Conservation (phyloP, 2,797 vertebrate genomes). For the Propithecus deckenii region DNA sequence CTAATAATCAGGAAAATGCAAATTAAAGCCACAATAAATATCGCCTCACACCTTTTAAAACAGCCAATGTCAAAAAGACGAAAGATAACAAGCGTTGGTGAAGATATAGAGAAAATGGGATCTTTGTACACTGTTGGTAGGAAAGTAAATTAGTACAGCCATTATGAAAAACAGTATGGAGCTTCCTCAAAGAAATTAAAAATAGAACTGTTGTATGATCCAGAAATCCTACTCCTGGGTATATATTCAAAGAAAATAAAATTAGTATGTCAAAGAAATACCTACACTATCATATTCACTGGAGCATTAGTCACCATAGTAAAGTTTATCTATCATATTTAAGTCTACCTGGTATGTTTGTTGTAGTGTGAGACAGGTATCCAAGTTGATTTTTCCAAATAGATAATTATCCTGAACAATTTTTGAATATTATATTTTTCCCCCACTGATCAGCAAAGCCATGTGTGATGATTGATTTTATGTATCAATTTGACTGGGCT, state of each 20-base stretch:
- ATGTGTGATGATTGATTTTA: neutral
- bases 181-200: neutral
- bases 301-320: neutral
- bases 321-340: neutral
- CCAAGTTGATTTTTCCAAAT: neutral
- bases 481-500: neutral
- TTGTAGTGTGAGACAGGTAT: neutral
- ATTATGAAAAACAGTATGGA: neutral
- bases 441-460: neutral
- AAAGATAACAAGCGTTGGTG: neutral
- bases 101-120: neutral
- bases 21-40: neutral
- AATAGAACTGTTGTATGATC: neutral
- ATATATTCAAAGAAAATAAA: neutral
- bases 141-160: neutral
- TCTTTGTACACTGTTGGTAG: neutral
- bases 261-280: neutral
- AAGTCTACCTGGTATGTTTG: neutral
- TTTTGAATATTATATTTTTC: neutral
- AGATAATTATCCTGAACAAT: neutral
- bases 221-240: neutral
- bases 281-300: neutral
- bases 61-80: neutral
- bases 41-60: neutral
- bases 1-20: neutral